Conservation (phyloP, 2,797 vertebrate genomes). For the Okamejei kenojei region DNA sequence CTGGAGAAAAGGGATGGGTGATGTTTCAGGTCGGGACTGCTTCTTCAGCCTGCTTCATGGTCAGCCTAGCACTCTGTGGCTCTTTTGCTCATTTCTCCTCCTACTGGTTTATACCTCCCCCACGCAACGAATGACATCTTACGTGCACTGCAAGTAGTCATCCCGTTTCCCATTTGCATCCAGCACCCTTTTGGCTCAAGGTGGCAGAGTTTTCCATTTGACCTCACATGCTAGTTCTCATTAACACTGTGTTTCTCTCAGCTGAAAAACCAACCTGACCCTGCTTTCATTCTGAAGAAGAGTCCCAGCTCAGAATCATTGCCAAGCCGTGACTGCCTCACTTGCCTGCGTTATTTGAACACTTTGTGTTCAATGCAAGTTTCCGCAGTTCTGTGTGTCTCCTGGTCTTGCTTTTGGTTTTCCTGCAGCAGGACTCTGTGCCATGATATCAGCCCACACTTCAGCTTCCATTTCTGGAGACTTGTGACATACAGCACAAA, state of each 20-base stretch:
- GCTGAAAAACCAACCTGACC: neutral
- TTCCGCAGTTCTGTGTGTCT: no score
- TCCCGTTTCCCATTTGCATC: neutral
- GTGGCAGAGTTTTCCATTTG: neutral
- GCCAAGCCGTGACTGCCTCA: no score
- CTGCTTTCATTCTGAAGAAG: neutral
- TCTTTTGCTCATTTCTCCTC: neutral
- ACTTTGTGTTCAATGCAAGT: no score
- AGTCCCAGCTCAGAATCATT: no score
- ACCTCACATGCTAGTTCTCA: neutral
- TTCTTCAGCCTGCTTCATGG: no score
- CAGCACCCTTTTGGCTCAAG: neutral
- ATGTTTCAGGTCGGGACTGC: no score
- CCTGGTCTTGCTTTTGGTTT: neutral
- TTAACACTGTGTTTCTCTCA: neutral
- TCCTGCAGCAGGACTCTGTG: neutral
- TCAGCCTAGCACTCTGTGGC: no score
- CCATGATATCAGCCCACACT: neutral
- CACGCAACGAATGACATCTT: neutral
- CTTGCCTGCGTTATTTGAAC: no score
- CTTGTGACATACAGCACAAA: no score
- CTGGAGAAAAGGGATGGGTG: no score
- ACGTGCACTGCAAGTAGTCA: no score
- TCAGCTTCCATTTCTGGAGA: neutral
- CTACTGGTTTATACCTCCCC: neutral